phyloP scores from a whole-genome alignment of 2,113 vertebrate species.

The Lasiurus cinereus region DNA sequence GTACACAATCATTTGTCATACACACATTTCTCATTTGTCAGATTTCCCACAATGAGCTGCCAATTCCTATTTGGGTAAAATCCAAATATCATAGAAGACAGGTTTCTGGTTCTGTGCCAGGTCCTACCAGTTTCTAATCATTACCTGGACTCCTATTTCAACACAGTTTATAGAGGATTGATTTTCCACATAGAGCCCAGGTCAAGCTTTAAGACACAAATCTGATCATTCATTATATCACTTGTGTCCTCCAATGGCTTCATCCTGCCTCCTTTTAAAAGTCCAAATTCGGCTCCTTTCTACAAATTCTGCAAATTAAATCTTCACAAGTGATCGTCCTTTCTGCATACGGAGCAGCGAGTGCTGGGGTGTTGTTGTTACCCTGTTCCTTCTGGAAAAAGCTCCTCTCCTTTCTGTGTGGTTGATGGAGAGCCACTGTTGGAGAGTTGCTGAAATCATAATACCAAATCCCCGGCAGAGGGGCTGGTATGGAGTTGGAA shows the following conservation, averaged over 20 bases:
- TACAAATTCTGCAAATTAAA: background rate
- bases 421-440: background rate
- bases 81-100: background rate
- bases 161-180: background rate
- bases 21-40: conserved; percentile 20
- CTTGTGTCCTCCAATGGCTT: background rate
- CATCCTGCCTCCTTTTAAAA: conserved; percentile 16
- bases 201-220: background rate
- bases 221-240: background rate
- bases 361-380: background rate
- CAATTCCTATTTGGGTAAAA: conserved; percentile 16
- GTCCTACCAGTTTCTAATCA: conserved; percentile 37
- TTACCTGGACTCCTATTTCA: background rate
- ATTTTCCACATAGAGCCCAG: background rate
- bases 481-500: background rate
- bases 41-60: conserved; percentile 38
- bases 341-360: background rate
- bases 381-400: background rate
- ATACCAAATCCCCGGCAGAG: background rate
- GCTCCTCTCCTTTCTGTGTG: background rate
- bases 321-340: background rate
- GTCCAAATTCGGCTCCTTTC: background rate
- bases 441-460: background rate
- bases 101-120: background rate
- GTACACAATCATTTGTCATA: background rate